Evolutionary conservation across 2,888 invertebrate species (phyloP), one percentile per base, ranked within the genome.

Genomic region (Sussaba pulchella): DNA sequence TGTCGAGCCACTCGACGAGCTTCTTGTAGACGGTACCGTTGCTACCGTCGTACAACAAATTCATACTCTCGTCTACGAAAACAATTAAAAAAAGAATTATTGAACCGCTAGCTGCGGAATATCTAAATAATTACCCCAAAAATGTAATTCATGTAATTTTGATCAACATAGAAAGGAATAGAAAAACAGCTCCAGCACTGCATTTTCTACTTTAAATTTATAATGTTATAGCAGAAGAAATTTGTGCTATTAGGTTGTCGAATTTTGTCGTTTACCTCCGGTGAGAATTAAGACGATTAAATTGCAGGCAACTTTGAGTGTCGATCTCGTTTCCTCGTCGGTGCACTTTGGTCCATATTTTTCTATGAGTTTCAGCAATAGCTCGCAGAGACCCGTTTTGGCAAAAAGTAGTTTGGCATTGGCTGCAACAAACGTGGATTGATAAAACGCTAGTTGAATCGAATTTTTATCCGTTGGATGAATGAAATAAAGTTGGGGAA

Each of bases 261-360:
- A n/a, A n/a, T n/a, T n/a, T n/a, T n/a, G n/a, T n/a, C 6, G 6
- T 31, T 89, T 92, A 97, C 97, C 98, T 93, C 97, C 98, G 73
- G 97, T 97, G 50, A 98, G 93, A 77, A 98, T 95, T 67, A 97
- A 94, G 36, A 98, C 96, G 84, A 98, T 95, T 41, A 98, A 94
- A 91, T 98, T 97, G 88, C 97, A 97, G 21, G 97, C 97, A 90
- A 96, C 94, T 92, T 97, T 97, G 92, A 97, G 94, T 4, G 96
- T 93, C 1, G 95, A 94, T 85, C 95, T 92, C 17, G 94, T 94
- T 83, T 95, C 95, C 84, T 95, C 95, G 88, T 95, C 95, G 69
- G 94, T 94, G 74, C 94, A 93, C 73, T 88, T 93, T 85, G 92
- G 94, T 89, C 94, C 95, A 87, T 95, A 95, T 86, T 95, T 95